Evolutionary conservation across 2,797 vertebrate genomes (phyloP), one percentile per base, ranked within the genome.

Genomic region (Acanthurus tractus): DNA sequence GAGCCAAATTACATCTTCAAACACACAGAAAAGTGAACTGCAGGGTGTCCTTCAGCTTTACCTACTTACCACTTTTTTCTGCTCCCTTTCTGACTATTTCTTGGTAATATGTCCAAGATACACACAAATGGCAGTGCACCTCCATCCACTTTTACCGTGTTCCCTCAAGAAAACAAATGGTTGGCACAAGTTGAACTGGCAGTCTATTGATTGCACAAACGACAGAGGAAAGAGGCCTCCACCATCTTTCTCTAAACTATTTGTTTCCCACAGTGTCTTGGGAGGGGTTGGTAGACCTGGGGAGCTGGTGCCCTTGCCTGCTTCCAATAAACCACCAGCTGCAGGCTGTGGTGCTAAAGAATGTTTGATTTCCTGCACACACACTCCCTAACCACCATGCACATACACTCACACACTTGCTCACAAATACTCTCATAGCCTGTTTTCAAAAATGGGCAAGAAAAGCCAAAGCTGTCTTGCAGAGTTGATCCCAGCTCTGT

Each of bases 251-350:
- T 61, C n/a, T 79, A 69, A 88, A 84, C 82, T 90, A 78, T 83
- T 64, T 53, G 66, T 88, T 88, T 90, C 78, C 83, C 85, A 88
- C 74, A 82, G 67, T 85, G 78, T 87, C 55, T 79, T 76, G 78
- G 78, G 81, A 85, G 82, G 70, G 74, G 72, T 78, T 76, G 57
- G 79, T 86, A 70, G 63, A 91, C 87, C 89, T 89, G 81, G 76
- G 84, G 80, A 90, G 86, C 84, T 87, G 87, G 86, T 93, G 87
- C 89, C 86, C 76, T 87, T 74, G 92, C 87, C 94, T 95, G 93
- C 93, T 94, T 94, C 91, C 87, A 93, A 95, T 95, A 92, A 93
- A 81, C 86, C 77, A 81, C 89, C 92, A 93, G 93, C 90, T 94
- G 92, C 90, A 88, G 84, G 90, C 89, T 92, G 90, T 18, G 82